phyloP scores from a whole-genome alignment of 2,888 invertebrate species.

The Cosmia pyralina region DNA sequence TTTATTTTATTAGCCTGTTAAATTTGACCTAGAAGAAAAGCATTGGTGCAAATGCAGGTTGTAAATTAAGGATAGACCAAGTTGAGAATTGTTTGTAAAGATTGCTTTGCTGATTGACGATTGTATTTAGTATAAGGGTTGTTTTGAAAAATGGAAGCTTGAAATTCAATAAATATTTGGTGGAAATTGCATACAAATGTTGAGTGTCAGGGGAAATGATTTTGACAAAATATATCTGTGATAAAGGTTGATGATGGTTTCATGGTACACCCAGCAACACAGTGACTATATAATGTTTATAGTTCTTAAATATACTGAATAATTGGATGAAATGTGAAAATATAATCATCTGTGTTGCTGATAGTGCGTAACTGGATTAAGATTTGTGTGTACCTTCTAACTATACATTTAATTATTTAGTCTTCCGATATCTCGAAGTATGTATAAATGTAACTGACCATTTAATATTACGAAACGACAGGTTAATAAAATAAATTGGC shows the following conservation, averaged over 20 bases:
- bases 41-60: conserved; percentile 48
- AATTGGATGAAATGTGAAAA: conserved; percentile 57
- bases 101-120: conserved; percentile 57
- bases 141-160: conserved; percentile 57
- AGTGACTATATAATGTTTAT: conserved; percentile 55
- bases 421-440: conserved; percentile 67
- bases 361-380: conserved; percentile 47
- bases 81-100: conserved; percentile 49
- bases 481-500: conserved; percentile 65
- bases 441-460: conserved; percentile 61
- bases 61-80: conserved; percentile 46
- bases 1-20: conserved; percentile 68
- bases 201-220: conserved; percentile 60
- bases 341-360: conserved; percentile 65
- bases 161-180: conserved; percentile 57
- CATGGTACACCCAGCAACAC: conserved; percentile 69
- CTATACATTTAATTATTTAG: conserved; percentile 65
- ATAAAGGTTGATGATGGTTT: conserved; percentile 75
- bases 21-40: conserved; percentile 31
- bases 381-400: conserved; percentile 65
- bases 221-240: conserved; percentile 75
- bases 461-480: conserved; percentile 54
- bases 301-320: conserved; percentile 62
- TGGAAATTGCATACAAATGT: conserved; percentile 58
- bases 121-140: conserved; percentile 59